Percentiles rank a stretch among this genome's conserved stretches.
phyloP scores from a whole-genome alignment of 1,140 invertebrate genomes.

The Drosophila athabasca region DNA sequence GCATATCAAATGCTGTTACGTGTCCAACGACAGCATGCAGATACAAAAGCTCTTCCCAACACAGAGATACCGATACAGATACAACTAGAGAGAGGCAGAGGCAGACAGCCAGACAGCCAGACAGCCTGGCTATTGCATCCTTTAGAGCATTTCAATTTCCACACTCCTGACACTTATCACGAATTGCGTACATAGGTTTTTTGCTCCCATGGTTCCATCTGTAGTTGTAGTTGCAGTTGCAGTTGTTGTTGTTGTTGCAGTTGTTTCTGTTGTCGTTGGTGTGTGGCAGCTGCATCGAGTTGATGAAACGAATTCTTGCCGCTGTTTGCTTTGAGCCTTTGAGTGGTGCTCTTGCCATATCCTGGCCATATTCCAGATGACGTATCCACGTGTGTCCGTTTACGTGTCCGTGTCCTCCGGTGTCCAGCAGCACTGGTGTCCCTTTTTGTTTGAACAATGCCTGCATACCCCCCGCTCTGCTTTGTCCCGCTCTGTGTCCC shows the following conservation, averaged over 20 bases:
- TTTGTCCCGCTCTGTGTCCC: background rate
- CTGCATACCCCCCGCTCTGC: background rate
- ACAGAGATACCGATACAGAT: background rate
- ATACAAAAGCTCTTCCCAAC: slow-evolving; percentile 11
- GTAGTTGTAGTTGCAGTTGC: no score
- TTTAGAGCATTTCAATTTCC: slow-evolving; percentile 68
- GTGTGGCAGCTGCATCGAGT: slow-evolving; percentile 33
- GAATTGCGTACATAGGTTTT: slow-evolving; percentile 45
- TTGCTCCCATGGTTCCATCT: slow-evolving; percentile 5
- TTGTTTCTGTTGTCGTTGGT: background rate
- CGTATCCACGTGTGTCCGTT: slow-evolving; percentile 23
- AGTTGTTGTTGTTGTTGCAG: no score
- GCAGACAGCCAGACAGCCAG: background rate
- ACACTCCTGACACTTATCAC: slow-evolving; percentile 53
- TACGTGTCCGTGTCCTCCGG: background rate
- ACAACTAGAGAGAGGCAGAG: background rate
- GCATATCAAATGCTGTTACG: slow-evolving; percentile 46
- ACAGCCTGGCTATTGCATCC: slow-evolving; percentile 57
- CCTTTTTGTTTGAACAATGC: slow-evolving; percentile 36
- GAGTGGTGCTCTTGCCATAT: slow-evolving; percentile 49
- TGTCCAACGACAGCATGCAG: slow-evolving; percentile 14
- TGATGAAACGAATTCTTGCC: slow-evolving; percentile 59
- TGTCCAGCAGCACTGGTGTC: slow-evolving; percentile 1
- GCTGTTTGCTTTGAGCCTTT: slow-evolving; percentile 65
- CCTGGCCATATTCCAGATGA: slow-evolving; percentile 44